Conservation (phyloP, 2,797 vertebrate genomes). For the Lutjanus argentimaculatus region DNA sequence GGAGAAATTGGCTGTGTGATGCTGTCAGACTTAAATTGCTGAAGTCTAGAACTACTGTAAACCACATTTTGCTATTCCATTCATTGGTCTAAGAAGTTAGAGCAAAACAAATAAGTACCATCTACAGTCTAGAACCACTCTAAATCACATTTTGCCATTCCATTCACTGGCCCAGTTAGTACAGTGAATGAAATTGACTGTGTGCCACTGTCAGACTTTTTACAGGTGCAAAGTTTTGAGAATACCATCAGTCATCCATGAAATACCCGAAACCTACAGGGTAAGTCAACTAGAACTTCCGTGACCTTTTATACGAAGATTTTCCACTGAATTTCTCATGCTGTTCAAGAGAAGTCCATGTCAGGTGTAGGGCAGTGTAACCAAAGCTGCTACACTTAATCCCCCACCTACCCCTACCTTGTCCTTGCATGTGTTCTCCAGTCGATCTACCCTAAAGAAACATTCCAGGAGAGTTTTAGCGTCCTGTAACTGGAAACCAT, state of each 20-base stretch:
- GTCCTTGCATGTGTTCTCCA: slow-evolving; percentile 73
- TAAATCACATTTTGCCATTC: too few relatives aligned
- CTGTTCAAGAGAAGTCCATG: slow-evolving; percentile 47
- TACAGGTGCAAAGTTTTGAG: slow-evolving; percentile 25
- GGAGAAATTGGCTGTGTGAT: background rate
- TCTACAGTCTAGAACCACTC: too few relatives aligned
- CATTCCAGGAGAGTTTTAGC: slow-evolving; percentile 78
- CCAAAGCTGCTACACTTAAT: slow-evolving; percentile 62
- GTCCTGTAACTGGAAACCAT: slow-evolving; percentile 69
- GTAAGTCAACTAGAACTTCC: slow-evolving; percentile 12
- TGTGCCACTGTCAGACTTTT: background rate
- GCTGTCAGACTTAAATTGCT: background rate
- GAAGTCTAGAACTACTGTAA: background rate
- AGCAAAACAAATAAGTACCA: too few relatives aligned
- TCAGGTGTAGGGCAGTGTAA: slow-evolving; percentile 65
- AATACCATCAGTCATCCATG: slow-evolving; percentile 18
- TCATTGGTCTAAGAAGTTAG: background rate
- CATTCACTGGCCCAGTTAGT: too few relatives aligned
- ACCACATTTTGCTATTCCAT: background rate
- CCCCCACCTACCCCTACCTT: slow-evolving; percentile 66
- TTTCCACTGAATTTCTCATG: slow-evolving; percentile 48
- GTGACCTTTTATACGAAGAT: slow-evolving; percentile 35
- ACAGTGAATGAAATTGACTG: too few relatives aligned
- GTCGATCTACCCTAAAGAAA: slow-evolving; percentile 74
- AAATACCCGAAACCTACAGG: slow-evolving; percentile 6